Evolutionary conservation across 2,888 invertebrate species (phyloP), one percentile per base, ranked within the genome.

Genomic region (Caenorhabditis virilis): DNA sequence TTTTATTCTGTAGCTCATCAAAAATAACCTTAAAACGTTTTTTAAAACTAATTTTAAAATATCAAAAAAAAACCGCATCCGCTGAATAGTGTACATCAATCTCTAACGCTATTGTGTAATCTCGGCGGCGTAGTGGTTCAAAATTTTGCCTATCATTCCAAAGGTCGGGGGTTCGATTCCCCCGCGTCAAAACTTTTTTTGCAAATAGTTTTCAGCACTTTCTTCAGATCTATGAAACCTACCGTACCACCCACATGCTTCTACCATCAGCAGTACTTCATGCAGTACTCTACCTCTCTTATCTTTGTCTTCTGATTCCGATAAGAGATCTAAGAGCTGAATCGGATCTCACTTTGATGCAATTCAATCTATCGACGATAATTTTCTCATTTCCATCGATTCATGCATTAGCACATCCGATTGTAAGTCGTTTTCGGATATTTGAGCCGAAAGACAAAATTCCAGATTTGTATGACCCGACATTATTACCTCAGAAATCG

Each of bases 401-500:
- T 13, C 68, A 68, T 41, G 68, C 68, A 11, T 42, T 63, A 13
- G 56, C 62, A n/a, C 68, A 68, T 55, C 68, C 68, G n/a, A 18
- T 68, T 9, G 67, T 67, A n/a, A 52, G 57, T 60, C 35, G 16
- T 26, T 39, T 27, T 41, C 18, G 38, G 23, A 5, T 35, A 9
- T 7, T 15, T 6, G 15, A 26, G 5, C 22, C 16, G n/a, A n/a
- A n/a, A n/a, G n/a, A n/a, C n/a, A n/a, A n/a, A 15, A 18, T 36
- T 65, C 23, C 38, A 67, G 67, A 68, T 68, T 23, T 68, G 68
- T 43, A 48, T 68, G 25, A 45, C 48, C 4, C 45, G 52, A 2
- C 68, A 68, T 25, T 68, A 68, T 30, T 68, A 68, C 41, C 55
- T 68, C 6, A 59, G 68, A 15, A 59, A 68, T 46, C 43, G 63